A percentile compares a stretch with the other conserved stretches of the same genome.
Conservation (phyloP, 2,797 vertebrate species). For the Gymnothorax reevesii region DNA sequence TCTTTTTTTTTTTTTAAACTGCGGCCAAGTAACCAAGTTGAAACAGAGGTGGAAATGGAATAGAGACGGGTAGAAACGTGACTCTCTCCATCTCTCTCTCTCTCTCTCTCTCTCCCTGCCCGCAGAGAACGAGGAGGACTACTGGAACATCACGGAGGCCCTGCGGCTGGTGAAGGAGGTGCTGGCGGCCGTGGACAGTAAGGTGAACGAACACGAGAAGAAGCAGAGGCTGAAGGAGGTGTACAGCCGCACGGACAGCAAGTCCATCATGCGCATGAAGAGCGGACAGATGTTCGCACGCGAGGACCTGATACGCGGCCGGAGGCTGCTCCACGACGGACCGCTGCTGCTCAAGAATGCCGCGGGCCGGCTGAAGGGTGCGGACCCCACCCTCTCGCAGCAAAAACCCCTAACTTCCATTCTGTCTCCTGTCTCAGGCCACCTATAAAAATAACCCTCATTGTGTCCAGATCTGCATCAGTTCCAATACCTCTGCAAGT, state of each 20-base stretch:
- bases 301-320: constrained; percentile 82
- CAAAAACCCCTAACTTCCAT: background rate
- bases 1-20: no score
- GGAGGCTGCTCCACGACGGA: constrained; percentile 84
- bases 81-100: background rate
- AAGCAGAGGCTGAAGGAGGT: constrained; percentile 83
- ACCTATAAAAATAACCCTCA: background rate
- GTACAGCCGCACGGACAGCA: constrained; percentile 86
- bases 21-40: no score
- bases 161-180: constrained; percentile 84
- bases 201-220: constrained; percentile 88
- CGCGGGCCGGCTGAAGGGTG: constrained; percentile 85
- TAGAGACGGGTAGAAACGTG: no score
- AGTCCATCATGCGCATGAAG: constrained; percentile 94
- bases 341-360: constrained; percentile 79
- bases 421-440: background rate
- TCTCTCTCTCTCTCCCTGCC: constrained; percentile 53
- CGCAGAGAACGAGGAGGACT: constrained; percentile 81
- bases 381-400: background rate
- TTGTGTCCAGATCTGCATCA: no score
- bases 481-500: background rate
- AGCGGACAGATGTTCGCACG: constrained; percentile 92
- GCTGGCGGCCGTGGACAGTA: constrained; percentile 82
- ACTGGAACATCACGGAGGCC: constrained; percentile 73
- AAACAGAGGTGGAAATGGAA: no score